Evolutionary conservation across 2,797 vertebrate genomes (phyloP), one percentile per base, ranked within the genome.

Genomic region (Geotrypetes seraphini): DNA sequence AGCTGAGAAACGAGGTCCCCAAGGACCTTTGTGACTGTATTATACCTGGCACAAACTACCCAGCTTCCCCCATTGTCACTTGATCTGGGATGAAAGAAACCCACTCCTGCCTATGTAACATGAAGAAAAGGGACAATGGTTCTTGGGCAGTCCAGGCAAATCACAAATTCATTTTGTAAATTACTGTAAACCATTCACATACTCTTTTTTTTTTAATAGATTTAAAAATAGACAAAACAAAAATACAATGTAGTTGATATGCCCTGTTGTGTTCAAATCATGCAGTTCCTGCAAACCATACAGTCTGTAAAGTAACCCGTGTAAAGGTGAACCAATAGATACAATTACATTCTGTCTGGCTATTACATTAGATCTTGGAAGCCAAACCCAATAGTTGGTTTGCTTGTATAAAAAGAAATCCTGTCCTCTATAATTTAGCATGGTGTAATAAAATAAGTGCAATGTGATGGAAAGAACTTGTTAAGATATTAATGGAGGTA

Each of bases 51-150:
- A 65, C 14, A 57, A 49, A 44, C 31, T 46, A 51, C 20, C 46
- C 25, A 7, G 17, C 15, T 52, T 33, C 37, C 25, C 52, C 46
- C 50, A 47, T 35, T 64, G 83, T 71, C 62, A 83, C 61, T 52
- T 56, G 77, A 86, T 73, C 69, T 47, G 36, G 63, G 69, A 61
- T 78, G 47, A 83, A 82, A 77, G 70, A 66, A 57, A 35, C 21
- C 40, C 56, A 41, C 10, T 43, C 31, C 48, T 54, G 26, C 32
- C 22, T 58, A 53, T 51, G 33, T 36, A 12, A 43, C 29, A 40
- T 21, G 8, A 29, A 46, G 31, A 46, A 40, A 37, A 53, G 41
- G 41, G 54, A 41, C 17, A 4, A 27, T 22, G 30, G 16, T 5
- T 28, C 16, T 20, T 21, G 10, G 5, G 4, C 29, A 45, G 16